Evolutionary conservation across 2,797 vertebrate genomes (phyloP).

Genomic region (Halcyon badia): DNA sequence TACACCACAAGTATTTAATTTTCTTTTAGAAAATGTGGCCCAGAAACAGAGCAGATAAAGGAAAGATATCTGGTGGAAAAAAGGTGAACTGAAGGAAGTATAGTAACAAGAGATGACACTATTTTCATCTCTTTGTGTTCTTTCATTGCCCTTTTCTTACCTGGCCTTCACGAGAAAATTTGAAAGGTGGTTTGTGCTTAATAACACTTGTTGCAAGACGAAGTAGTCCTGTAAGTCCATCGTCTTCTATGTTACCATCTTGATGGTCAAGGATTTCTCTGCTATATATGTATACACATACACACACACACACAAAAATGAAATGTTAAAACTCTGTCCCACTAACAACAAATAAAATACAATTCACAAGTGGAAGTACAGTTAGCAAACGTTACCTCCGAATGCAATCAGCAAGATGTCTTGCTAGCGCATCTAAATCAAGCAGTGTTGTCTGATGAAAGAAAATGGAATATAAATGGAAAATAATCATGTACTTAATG

Average conservation of each 20-base stretch:
- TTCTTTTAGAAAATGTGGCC: too few species aligned
- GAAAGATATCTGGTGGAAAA: neutral
- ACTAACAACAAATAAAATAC: neutral
- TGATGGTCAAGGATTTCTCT: conserved; percentile 98
- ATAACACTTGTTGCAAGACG: conserved; percentile 95
- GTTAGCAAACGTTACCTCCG: conserved; percentile 86
- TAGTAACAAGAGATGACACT: neutral
- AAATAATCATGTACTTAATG: neutral
- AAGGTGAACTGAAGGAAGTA: neutral
- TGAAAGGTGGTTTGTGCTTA: conserved; percentile 98
- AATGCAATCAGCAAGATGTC: conserved; percentile 98
- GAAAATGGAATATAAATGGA: conserved; percentile 26
- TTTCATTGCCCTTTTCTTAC: conserved; percentile 60
- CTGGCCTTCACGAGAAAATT: conserved; percentile 96
- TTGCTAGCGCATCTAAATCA: conserved; percentile 95
- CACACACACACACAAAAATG: neutral
- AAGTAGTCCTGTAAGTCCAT: conserved; percentile 94
- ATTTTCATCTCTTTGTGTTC: neutral
- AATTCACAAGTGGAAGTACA: neutral
- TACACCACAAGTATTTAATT: fast-evolving
- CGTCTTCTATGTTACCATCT: conserved; percentile 94
- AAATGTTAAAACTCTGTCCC: neutral
- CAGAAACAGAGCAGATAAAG: neutral
- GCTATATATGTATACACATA: conserved; percentile 70
- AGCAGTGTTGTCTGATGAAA: conserved; percentile 92